Base-by-base conservation (phyloP, 2,888 invertebrate species). In the Phrixothrix hirtus region DNA sequence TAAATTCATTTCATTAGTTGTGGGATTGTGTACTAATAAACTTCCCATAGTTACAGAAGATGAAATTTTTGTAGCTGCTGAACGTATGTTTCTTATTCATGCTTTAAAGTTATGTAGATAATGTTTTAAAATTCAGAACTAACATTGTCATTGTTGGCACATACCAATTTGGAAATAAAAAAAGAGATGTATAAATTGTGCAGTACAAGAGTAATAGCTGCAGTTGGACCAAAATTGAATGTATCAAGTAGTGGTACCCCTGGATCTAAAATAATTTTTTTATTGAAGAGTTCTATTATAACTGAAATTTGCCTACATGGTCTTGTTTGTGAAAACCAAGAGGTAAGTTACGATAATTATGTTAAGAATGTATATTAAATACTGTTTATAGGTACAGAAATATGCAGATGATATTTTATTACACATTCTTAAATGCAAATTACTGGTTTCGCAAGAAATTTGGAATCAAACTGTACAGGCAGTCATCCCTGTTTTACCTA, bases 281-380 rank as follows among this genome's bases (percentile, higher is more conserved):
- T 87, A 29, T 76, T 82, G 49, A 80, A 83, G 56, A 75, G 82
- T 10, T 77, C 77, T 31, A 72, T 87, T 38, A 65, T 88, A 39
- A 81, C 78, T 1, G 86, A 87, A 75, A 83, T 87, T 25, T 79
- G 83, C 53, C 80, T 81, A 59, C 82, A 84, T 66, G 87, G 87
- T 32, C 64, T 83, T 7, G 78, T 76, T 6, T 79, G 78, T 55
- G 67, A 72, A 21, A 73, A 77, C 57, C 60, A 64, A 26, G 68
- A 73, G 67, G 78, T 79, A 68, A 27, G 11, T 32, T 17, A n/a
- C n/a, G n/a, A n/a, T n/a, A n/a, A n/a, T 35, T 7, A 14, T 9
- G n/a, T 36, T 3, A n/a, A 6, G 9, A 10, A 37, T 21, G 13
- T 35, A 10, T 37, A n/a, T n/a, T n/a, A n/a, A n/a, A n/a, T n/a